Conservation (phyloP, 2,888 invertebrate species). For the Drosophila prolongata region DNA sequence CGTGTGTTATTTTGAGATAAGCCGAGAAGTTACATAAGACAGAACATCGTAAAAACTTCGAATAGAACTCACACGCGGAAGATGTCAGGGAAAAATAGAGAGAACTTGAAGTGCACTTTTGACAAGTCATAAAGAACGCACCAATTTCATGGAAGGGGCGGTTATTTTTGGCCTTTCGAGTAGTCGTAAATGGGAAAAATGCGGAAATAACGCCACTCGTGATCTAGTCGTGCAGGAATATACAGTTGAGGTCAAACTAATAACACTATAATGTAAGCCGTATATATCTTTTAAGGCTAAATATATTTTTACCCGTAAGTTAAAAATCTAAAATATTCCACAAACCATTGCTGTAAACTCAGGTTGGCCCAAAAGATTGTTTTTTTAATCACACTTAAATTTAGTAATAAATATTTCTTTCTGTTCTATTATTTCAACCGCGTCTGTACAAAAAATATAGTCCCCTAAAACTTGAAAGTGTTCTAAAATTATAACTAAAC, state of each 20-base stretch:
- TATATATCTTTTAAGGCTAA: too few species aligned
- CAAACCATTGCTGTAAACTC: too few species aligned
- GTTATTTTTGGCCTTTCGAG: conserved; percentile 40
- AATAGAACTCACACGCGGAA: conserved; percentile 14
- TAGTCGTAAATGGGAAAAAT: conserved; percentile 39
- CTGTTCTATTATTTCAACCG: background rate
- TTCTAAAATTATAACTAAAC: conserved; percentile 23
- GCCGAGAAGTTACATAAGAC: conserved; percentile 22
- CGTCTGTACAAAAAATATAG: background rate
- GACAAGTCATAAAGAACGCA: conserved; percentile 45
- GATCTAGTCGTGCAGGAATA: conserved; percentile 12
- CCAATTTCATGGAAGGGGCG: conserved; percentile 14
- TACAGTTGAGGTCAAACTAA: background rate
- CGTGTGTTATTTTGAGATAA: conserved; percentile 18
- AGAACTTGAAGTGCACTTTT: conserved; percentile 35
- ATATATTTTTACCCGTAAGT: too few species aligned
- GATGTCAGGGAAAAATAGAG: conserved; percentile 19
- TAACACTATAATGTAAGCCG: background rate
- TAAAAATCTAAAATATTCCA: background rate
- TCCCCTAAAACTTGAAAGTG: conserved; percentile 17
- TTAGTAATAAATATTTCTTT: too few species aligned
- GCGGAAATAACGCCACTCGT: conserved; percentile 33
- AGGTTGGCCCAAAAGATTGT: too few species aligned
- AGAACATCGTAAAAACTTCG: conserved; percentile 13
- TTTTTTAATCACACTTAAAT: too few species aligned